These are phyloP conservation scores for Ophraella communa DNA, from an alignment of 2,888 invertebrate species.

Conservation along the genomic window DNA sequence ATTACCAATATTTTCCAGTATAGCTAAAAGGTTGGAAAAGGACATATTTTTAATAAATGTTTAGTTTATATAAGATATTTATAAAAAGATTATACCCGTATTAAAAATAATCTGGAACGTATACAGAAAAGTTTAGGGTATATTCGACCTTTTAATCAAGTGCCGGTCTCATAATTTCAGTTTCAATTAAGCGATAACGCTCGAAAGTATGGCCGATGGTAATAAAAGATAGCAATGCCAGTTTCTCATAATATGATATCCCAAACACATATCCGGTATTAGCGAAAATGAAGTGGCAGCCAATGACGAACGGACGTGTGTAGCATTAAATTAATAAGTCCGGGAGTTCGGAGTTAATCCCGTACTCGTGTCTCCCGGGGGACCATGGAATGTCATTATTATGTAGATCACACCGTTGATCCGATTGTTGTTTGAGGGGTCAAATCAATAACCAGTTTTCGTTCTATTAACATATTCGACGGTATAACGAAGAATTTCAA, in stretches of 20 bases:
- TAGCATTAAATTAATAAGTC: constrained; percentile 61
- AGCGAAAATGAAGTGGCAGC: constrained; percentile 58
- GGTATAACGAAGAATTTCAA: too few relatives aligned
- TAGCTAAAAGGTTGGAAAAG: too few relatives aligned
- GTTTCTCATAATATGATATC: constrained; percentile 52
- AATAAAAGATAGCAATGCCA: constrained; percentile 57
- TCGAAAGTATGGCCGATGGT: constrained; percentile 49
- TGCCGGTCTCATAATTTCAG: constrained; percentile 54
- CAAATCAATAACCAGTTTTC: constrained; percentile 54
- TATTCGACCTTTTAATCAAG: constrained; percentile 46
- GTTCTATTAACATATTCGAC: constrained; percentile 29
- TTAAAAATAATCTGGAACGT: constrained; percentile 28
- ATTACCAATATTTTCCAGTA: too few relatives aligned
- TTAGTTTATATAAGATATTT: constrained; percentile 8
- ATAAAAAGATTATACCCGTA: constrained; percentile 1
- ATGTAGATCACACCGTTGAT: constrained; percentile 62
- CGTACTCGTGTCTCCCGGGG: constrained; percentile 57
- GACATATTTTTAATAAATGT: too few relatives aligned
- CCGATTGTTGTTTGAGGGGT: constrained; percentile 57
- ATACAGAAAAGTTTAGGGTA: constrained; percentile 35
- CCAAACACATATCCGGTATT: constrained; percentile 54
- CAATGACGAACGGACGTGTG: constrained; percentile 61
- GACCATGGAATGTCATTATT: constrained; percentile 59
- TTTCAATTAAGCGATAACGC: constrained; percentile 55
- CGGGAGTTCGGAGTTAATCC: constrained; percentile 58